phyloP scores from a whole-genome alignment of 2,797 vertebrate species.

The Cuculus canorus region DNA sequence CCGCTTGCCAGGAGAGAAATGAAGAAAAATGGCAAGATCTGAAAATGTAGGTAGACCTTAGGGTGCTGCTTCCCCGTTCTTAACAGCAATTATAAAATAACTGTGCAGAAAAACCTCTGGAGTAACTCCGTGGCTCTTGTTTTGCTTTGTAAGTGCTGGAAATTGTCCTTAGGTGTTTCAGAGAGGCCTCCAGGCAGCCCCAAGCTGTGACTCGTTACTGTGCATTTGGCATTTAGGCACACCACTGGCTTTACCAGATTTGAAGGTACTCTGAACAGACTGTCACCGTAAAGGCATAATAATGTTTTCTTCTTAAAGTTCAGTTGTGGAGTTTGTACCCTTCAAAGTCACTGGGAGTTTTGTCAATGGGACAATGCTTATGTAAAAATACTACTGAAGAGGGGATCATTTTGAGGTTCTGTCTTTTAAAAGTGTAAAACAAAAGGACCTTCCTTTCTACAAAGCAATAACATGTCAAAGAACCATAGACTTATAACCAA shows the following conservation, averaged over 20 bases:
- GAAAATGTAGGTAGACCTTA: background rate
- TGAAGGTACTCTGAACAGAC: background rate
- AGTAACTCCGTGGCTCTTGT: background rate
- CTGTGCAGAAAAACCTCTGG: background rate
- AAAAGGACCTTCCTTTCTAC: conserved; percentile 14
- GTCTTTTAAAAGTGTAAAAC: conserved; percentile 20
- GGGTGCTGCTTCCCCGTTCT: background rate
- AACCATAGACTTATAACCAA: conserved; percentile 14
- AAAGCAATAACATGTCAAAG: conserved; percentile 17
- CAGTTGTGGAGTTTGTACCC: background rate
- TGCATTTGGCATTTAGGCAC: background rate
- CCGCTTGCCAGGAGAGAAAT: background rate
- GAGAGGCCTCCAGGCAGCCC: background rate
- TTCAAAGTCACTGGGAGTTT: background rate
- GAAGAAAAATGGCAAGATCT: background rate
- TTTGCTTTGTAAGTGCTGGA: background rate
- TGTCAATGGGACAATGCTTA: background rate
- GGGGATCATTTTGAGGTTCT: background rate
- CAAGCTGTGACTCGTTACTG: background rate
- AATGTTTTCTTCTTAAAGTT: background rate
- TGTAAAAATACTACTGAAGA: conserved; percentile 10
- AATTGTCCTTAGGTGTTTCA: background rate
- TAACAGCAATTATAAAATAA: background rate
- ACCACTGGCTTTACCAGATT: background rate
- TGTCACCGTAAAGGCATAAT: background rate